These are phyloP conservation scores for Prolemur simus DNA, from an alignment of 2,113 vertebrate genomes.

Conservation along the genomic window DNA sequence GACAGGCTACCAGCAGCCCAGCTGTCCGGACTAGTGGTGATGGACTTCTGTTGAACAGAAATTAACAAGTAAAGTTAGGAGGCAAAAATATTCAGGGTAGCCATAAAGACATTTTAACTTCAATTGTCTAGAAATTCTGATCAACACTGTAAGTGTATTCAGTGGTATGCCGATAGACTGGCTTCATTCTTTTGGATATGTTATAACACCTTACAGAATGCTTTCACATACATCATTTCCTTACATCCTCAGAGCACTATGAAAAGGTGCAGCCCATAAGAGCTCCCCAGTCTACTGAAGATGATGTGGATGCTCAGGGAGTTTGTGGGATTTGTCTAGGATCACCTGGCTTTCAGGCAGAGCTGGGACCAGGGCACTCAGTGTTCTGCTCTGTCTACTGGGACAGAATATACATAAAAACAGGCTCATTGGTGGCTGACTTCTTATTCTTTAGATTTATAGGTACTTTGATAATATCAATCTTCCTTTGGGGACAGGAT, in stretches of 20 bases:
- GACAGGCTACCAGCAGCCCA: background rate
- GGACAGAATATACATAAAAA: background rate
- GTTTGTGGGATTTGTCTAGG: background rate
- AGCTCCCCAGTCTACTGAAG: background rate
- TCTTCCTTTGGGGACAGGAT: background rate
- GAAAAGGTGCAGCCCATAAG: background rate
- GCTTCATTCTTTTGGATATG: background rate
- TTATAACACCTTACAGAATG: background rate
- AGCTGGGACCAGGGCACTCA: background rate
- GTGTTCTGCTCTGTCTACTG: background rate
- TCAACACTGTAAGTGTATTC: background rate
- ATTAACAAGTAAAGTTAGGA: background rate
- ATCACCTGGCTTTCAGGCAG: background rate
- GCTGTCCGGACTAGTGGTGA: background rate
- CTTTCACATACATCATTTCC: background rate
- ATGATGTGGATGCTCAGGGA: background rate
- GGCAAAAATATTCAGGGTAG: background rate
- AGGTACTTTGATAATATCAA: background rate
- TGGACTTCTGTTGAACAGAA: background rate
- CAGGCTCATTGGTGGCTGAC: background rate
- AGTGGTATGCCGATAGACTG: background rate
- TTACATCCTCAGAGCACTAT: background rate
- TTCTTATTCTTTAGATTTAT: background rate
- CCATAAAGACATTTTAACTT: background rate
- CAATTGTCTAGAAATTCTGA: background rate